These are phyloP conservation scores for Apteryx mantelli DNA, from an alignment of 2,113 vertebrate genomes.

Conservation along the genomic window DNA sequence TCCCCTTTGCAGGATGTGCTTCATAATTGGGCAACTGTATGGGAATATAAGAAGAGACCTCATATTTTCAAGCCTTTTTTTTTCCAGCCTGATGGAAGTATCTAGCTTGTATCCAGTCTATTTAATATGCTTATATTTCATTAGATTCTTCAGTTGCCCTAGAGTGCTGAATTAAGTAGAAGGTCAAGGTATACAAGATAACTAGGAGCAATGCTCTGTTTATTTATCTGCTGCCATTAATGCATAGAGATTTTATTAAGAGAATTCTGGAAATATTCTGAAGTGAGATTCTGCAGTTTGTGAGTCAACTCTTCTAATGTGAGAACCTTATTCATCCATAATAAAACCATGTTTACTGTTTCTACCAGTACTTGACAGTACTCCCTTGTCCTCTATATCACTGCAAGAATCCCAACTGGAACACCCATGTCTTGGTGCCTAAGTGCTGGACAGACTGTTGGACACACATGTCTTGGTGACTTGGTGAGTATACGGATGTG, in stretches of 20 bases:
- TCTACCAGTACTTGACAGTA: neutral
- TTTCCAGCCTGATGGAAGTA: accelerated
- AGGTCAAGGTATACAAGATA: neutral
- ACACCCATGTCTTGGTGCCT: accelerated
- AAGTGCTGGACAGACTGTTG: neutral
- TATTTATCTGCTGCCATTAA: too few relatives aligned
- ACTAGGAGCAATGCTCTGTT: neutral
- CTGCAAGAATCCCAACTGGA: neutral
- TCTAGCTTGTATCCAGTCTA: accelerated
- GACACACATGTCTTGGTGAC: neutral
- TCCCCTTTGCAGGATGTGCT: neutral
- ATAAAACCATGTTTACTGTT: neutral
- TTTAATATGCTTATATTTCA: neutral
- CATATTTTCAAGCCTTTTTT: accelerated
- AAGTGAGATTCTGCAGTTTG: accelerated
- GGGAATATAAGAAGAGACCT: neutral
- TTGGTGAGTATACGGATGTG: accelerated
- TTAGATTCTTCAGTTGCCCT: neutral
- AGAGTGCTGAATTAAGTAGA: too few relatives aligned
- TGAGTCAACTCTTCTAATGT: neutral
- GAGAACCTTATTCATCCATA: neutral
- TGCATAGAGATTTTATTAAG: too few relatives aligned
- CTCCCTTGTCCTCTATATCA: accelerated
- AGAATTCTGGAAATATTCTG: neutral
- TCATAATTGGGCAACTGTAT: too few relatives aligned